These are phyloP conservation scores for Monodelphis domestica DNA, from an alignment of 2,797 vertebrate species.

Conservation along the genomic window DNA sequence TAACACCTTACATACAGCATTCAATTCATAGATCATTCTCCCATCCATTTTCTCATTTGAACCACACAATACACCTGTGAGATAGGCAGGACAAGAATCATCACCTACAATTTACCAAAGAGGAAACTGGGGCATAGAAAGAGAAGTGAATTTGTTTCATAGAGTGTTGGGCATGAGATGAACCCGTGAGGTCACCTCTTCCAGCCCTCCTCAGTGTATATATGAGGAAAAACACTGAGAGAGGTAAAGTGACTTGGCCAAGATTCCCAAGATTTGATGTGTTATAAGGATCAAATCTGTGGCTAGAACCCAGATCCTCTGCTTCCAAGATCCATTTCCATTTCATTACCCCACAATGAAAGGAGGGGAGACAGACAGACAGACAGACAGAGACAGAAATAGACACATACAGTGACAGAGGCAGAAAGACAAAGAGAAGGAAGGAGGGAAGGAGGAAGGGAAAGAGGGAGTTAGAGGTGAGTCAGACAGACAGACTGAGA, in stretches of 20 bases:
- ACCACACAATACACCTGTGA: not conserved
- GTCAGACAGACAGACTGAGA: rapidly evolving
- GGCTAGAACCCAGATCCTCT: not conserved
- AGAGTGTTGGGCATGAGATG: not conserved
- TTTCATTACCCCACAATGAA: not conserved
- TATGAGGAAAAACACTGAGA: not conserved
- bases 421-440: rapidly evolving
- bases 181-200: not conserved
- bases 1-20: not conserved
- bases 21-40: not conserved
- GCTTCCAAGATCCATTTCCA: not conserved
- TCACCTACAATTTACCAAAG: not conserved
- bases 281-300: not conserved
- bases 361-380: rapidly evolving
- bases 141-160: not conserved
- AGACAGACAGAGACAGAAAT: rapidly evolving
- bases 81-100: not conserved
- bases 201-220: not conserved
- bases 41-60: not conserved
- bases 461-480: rapidly evolving
- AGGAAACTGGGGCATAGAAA: not conserved
- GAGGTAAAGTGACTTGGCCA: not conserved
- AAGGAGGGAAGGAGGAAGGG: not conserved
- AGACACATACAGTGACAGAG: too few relatives aligned
- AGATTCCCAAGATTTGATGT: not conserved